Evolutionary conservation across 2,113 vertebrate species (phyloP).

Genomic region (Sarotherodon lohbergeri): DNA sequence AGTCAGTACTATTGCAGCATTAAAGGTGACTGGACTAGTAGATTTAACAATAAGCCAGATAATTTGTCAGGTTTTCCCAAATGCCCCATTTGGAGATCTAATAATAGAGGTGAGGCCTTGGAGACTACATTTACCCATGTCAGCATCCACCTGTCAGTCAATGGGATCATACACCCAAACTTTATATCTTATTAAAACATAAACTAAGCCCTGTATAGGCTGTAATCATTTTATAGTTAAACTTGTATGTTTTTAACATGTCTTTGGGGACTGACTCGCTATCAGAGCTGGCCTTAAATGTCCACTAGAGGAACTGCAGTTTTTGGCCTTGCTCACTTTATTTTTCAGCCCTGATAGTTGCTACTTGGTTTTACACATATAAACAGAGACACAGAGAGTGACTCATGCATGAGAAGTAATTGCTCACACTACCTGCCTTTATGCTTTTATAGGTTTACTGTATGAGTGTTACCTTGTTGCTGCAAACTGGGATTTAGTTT

Average conservation of each 20-base stretch:
- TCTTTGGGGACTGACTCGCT: rapidly evolving
- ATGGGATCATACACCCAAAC: not conserved
- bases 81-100: not conserved
- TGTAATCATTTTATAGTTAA: not conserved
- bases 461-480: constrained; percentile 9
- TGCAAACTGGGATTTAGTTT: not conserved
- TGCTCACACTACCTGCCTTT: constrained; percentile 1
- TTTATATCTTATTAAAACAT: not conserved
- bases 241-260: not conserved
- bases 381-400: not conserved
- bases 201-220: not conserved
- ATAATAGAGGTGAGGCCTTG: not conserved
- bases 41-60: not conserved
- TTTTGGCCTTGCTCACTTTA: not conserved
- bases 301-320: not conserved
- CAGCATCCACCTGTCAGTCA: not conserved
- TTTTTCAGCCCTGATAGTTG: not conserved
- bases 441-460: constrained; percentile 15
- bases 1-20: not conserved
- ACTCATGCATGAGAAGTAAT: not conserved
- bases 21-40: not conserved
- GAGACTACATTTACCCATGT: not conserved
- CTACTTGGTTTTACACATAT: not conserved
- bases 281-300: not conserved
- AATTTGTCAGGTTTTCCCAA: not conserved